Conservation (phyloP, 2,888 invertebrate species). For the Dasypolia templi region DNA sequence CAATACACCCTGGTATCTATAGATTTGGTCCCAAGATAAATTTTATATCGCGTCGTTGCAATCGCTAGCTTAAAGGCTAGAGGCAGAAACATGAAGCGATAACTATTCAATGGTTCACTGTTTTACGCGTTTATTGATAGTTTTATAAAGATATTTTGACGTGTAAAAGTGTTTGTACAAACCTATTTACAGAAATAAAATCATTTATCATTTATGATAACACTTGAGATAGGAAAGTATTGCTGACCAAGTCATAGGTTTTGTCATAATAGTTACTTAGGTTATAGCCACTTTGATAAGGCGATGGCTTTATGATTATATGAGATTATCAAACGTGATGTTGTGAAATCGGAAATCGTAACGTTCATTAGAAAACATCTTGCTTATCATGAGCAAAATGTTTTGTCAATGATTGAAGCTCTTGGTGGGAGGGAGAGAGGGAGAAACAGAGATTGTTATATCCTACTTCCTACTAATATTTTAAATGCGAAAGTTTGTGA, state of each 20-base stretch:
- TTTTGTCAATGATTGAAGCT: background rate
- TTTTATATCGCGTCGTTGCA: slow-evolving; percentile 4
- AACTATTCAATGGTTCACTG: background rate
- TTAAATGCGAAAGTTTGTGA: too few relatives aligned
- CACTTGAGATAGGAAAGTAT: slow-evolving; percentile 7
- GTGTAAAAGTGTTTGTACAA: too few relatives aligned
- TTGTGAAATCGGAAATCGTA: background rate
- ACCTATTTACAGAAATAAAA: too few relatives aligned
- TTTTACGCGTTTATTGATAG: slow-evolving; percentile 27
- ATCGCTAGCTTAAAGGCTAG: background rate
- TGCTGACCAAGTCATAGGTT: slow-evolving; percentile 1
- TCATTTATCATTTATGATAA: too few relatives aligned
- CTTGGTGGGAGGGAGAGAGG: background rate
- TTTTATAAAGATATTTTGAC: background rate
- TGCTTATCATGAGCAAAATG: background rate
- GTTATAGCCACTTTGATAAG: background rate
- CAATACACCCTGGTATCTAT: background rate
- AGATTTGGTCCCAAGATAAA: slow-evolving; percentile 19
- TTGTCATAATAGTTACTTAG: slow-evolving; percentile 12
- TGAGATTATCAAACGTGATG: background rate
- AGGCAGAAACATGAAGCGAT: background rate
- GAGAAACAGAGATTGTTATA: background rate
- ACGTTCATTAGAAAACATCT: background rate
- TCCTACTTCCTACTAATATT: too few relatives aligned
- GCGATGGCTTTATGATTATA: background rate